These are phyloP conservation scores for Haliclystus octoradiatus DNA, from an alignment of 30 jellyfish, hydroid and myxozoan genomes.

Conservation along the genomic window DNA sequence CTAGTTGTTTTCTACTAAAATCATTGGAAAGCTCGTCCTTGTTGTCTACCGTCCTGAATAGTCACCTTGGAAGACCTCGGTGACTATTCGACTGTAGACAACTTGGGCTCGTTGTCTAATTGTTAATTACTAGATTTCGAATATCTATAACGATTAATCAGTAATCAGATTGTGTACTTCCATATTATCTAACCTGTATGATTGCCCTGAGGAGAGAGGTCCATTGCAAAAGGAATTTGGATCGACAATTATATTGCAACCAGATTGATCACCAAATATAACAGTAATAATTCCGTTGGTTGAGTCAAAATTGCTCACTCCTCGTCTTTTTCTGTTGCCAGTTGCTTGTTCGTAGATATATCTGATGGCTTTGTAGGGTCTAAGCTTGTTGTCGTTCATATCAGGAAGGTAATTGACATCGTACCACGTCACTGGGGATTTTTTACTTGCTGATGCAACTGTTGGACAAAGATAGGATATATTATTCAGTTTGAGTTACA, in stretches of 20 bases:
- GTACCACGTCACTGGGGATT: not conserved
- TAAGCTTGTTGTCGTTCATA: not conserved
- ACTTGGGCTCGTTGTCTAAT: too few relatives aligned
- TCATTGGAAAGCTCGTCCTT: too few relatives aligned
- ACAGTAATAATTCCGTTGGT: not conserved
- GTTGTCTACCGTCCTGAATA: too few relatives aligned
- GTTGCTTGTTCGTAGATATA: not conserved
- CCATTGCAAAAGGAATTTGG: not conserved
- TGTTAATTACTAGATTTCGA: too few relatives aligned
- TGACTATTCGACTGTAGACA: too few relatives aligned
- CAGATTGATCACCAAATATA: not conserved
- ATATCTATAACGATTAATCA: too few relatives aligned
- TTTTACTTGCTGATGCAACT: not conserved
- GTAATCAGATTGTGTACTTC: too few relatives aligned
- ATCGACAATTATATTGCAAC: not conserved
- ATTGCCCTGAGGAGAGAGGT: not conserved
- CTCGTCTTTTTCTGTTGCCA: not conserved
- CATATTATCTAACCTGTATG: conserved; percentile 1
- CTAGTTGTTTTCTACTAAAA: too few relatives aligned
- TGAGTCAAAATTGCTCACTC: not conserved
- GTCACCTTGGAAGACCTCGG: too few relatives aligned
- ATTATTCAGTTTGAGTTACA: too few relatives aligned
- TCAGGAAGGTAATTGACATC: not conserved
- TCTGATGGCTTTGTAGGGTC: not conserved
- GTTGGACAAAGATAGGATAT: too few relatives aligned